Base-by-base conservation (phyloP, 2,113 vertebrate genomes). In the Chaetodon trifascialis region DNA sequence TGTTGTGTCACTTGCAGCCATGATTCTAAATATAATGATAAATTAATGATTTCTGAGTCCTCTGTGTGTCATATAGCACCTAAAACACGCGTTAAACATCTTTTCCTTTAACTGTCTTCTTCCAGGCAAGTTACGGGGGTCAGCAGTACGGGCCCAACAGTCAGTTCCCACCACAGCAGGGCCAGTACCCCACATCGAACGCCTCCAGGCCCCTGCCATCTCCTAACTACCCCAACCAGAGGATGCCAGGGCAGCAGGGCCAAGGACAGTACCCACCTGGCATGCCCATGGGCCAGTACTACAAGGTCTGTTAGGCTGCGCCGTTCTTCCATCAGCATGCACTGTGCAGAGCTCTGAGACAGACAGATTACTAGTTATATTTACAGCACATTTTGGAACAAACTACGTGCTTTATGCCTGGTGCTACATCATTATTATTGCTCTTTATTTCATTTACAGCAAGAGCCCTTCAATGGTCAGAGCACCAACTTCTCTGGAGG, bases 71-170 rank as follows among this genome's bases (percentile, higher is more conserved):
- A 34, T 25, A 4, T 10, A 23, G 6, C 19, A 36, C 7, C 15
- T n/a, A 19, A 42, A 64, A 54, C 17, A 59, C 6, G 2, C 15
- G 15, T 34, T 55, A 55, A 44, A 85, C 2, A 0, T 38, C 2
- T 66, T 80, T 64, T 81, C 6, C 47, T 66, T 56, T 42, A 76
- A 7, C 86, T 36, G 34, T 86, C 83, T 68, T 77, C 71, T 16
- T 75, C n/a, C 69, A 99, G 98, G 96, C 96, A 0, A 97, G 95
- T 85, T 99, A 99, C 34, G 98, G 96, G 85, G 97, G 95, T 93
- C 98, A 99, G 95, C 98, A 99, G 94, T 99, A 99, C 62, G 98
- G 98, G 95, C 97, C 98, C 88, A 99, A 96, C 92, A 96, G 96
- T 92, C 98, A 99, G 95, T 99, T 99, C 95, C 97, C 97, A 80